Base-by-base conservation (phyloP, 2,888 invertebrate species). In the Calliphora vomitoria region DNA sequence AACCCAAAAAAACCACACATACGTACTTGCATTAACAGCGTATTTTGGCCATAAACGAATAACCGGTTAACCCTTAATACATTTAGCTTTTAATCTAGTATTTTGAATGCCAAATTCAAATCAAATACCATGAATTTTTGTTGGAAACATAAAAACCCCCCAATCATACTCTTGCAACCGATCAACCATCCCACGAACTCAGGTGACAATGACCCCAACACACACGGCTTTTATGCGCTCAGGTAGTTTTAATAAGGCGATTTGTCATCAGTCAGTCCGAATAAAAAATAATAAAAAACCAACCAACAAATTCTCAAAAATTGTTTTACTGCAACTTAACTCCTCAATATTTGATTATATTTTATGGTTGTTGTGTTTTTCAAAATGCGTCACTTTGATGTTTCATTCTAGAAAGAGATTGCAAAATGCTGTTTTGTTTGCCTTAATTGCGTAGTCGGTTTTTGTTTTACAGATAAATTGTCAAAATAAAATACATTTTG, bases 201-300 rank as follows among this genome's bases (percentile, higher is more conserved):
- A 80, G 74, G 69, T 80, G 85, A 80, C 85, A 85, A 85, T 85
- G 85, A 85, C 85, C 85, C 74, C 64, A 47, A 50, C 55, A 20
- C 44, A 13, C 35, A 8, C 47, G 25, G 20, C n/a, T 58, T 50
- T 25, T 50, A 44, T 62, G 71, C 53, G 72, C 78, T 79, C 74
- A 80, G 85, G 85, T 80, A 80, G 80, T 85, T 71, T 79, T 69
- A 69, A 60, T 75, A 75, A 68, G 80, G 80, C 75, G 85, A 80
- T 85, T 85, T 85, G 85, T 85, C 85, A 85, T 80, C 80, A 62
- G 11, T 5, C 41, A 41, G 35, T 5, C 35, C 5, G 35, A 6
- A 64, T 20, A 62, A 69, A 71, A 60, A 60, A n/a, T n/a, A n/a
- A n/a, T n/a, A 38, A 31, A 55, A 66, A 41, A 82, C 18, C 15